Base-by-base conservation (phyloP, 2,797 vertebrate species). In the Mallotus villosus region DNA sequence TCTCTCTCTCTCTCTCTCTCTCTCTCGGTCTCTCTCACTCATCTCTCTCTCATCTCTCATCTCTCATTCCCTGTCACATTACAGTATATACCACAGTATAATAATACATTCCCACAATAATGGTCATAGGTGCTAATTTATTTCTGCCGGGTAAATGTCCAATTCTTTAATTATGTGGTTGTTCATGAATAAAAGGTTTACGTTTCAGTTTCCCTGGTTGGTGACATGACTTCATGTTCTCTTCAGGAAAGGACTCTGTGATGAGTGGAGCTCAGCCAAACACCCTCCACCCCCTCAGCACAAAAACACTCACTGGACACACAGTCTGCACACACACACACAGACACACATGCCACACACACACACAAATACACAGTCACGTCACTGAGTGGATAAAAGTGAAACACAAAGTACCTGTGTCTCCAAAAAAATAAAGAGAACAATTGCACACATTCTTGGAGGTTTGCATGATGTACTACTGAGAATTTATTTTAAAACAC, bases 221-320 rank as follows among this genome's bases (percentile, higher is more conserved):
- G 41, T 78, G 71, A 76, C 74, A 73, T 73, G 71, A 78, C 62
- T 77, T 76, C 41, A 65, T 67, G 61, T 41, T 79, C 73, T 63
- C 46, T 55, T 76, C 75, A 51, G 77, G 68, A 81, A 77, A 19
- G 2, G 69, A 17, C 32, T 67, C 71, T 46, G 63, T 75, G 58
- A 75, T 71, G 63, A 73, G 58, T 73, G 70, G 61, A 74, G 0
- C n/a, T 25, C 72, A 67, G 66, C 73, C 71, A 72, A 66, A 60
- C 51, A 59, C 32, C 32, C 46, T 27, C 37, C 68, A 66, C 63
- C 55, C 32, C 62, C 41, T 34, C 22, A 66, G 25, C 57, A 75
- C 27, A 60, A 53, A 65, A 5, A 62, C 24, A 58, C 51, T 68
- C 67, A 68, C 37, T 59, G 32, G 22, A 63, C 64, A 37, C 65